phyloP scores from a whole-genome alignment of 2,113 vertebrate genomes.

The Pandion haliaetus region DNA sequence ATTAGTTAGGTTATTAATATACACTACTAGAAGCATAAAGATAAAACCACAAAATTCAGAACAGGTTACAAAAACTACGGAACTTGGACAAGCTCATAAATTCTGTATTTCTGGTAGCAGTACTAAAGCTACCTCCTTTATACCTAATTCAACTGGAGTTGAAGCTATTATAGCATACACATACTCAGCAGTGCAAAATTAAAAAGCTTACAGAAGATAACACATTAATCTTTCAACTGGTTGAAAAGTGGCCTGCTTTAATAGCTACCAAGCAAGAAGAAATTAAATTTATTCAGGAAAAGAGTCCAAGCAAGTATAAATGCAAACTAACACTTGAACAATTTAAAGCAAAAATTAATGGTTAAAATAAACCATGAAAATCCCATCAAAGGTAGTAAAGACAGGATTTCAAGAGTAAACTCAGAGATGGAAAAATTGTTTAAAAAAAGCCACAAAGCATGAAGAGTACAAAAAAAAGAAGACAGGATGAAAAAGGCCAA shows the following conservation, averaged over 20 bases:
- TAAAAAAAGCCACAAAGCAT: neutral
- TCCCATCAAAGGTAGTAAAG: slow-evolving; percentile 5
- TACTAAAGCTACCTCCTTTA: neutral
- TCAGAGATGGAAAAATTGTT: neutral
- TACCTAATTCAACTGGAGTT: neutral
- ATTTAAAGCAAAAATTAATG: neutral
- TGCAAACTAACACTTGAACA: neutral
- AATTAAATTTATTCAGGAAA: neutral
- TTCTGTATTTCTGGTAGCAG: neutral
- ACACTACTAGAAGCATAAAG: neutral
- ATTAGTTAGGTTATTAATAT: neutral
- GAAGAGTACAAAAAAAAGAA: neutral
- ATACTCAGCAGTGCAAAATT: neutral
- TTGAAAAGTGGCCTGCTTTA: neutral
- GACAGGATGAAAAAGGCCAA: neutral
- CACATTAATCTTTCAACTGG: neutral
- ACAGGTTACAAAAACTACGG: neutral
- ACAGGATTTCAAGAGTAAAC: neutral
- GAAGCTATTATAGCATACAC: neutral
- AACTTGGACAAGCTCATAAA: neutral
- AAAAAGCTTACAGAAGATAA: neutral
- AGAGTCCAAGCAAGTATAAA: neutral
- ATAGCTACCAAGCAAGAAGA: neutral
- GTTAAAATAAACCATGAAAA: slow-evolving; percentile 31
- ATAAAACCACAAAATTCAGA: neutral